Base-by-base conservation (phyloP, 2,113 vertebrate species). In the Peromyscus californicus region DNA sequence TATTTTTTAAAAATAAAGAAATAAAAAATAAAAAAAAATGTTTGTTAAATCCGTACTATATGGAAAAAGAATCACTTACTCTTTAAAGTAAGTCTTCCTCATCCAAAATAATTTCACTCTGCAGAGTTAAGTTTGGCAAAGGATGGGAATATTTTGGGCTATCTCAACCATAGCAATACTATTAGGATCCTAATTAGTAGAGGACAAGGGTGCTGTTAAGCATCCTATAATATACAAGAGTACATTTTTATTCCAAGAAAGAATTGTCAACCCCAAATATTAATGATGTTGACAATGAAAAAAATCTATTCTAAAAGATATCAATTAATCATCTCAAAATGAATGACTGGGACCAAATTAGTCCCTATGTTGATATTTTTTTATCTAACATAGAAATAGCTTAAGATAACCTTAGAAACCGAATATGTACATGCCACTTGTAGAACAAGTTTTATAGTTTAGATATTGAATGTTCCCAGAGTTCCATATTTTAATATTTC, bases 151-250 rank as follows among this genome's bases (percentile, higher is more conserved):
- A 57, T 7, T 57, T 87, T 74, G 42, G 42, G 6, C 42, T 61
- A 3, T 51, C 7, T 36, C 0, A 72, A 31, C 1, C 1, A 15
- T 6, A 61, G 15, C 17, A 26, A 21, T 7, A 6, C 0, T 10
- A 2, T 69, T 78, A 15, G 22, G 11, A 61, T 83, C 48, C 42
- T 83, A 36, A 7, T 31, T 11, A 78, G 39, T 10, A 10, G 1
- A 72, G 16, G 2, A 15, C 15, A 59, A 54, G 1, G 11, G 29
- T 51, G 13, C 1, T 83, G 5, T 7, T 26, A 33, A 17, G 48
- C 1, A 45, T 39, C 3, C 3, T 21, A 42, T 2, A 12, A 69
- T 1, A 1, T 8, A 63, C 29, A 80, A 72, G 42, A 24, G 1
- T 22, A 29, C 5, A 48, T 13, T 16, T 54, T 21, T 5, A 36